Evolutionary conservation across 2,113 vertebrate genomes (phyloP), one percentile per base, ranked within the genome.

Genomic region (Nycticorax nycticorax): DNA sequence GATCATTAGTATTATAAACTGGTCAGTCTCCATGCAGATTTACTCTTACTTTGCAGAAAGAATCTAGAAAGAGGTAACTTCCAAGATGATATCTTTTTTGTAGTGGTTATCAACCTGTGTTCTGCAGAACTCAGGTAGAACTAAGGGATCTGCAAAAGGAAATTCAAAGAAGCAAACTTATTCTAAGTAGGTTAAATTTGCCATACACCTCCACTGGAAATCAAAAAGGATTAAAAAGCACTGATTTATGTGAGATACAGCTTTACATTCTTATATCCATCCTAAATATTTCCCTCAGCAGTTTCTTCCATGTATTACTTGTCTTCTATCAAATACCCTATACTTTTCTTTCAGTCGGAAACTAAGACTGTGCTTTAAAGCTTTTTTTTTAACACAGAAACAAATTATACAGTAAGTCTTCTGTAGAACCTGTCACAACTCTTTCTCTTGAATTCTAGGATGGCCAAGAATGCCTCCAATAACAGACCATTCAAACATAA

Each of bases 131-230:
- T 79, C 48, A 18, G 39, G 48, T 24, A 71, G 32, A 86, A 57
- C 18, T 63, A 60, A 72, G 28, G 21, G 26, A 41, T 50, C 62
- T 90, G 69, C 52, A 88, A 85, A 72, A 84, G 23, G 35, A 92
- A 95, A 93, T 60, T 88, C 33, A 68, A 85, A 80, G 48, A 53
- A 91, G 67, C 26, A 76, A 79, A 83, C 48, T 74, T 84, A 75
- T 32, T 72, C 33, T 52, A 85, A 85, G 79, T 73, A 76, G 75
- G 62, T 88, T 95, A 88, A 85, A 93, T 88, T 83, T 88, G 48
- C 71, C 30, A 79, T 57, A 92, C n/a, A 92, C 32, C 17, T 91
- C 76, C 67, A 68, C 32, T 56, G 48, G 67, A 79, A 95, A 88
- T 82, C 15, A 83, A 79, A 88, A 71, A 93, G 28, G 32, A 85